Conservation (phyloP, 2,888 invertebrate species). For the Troides oblongomaculatus region DNA sequence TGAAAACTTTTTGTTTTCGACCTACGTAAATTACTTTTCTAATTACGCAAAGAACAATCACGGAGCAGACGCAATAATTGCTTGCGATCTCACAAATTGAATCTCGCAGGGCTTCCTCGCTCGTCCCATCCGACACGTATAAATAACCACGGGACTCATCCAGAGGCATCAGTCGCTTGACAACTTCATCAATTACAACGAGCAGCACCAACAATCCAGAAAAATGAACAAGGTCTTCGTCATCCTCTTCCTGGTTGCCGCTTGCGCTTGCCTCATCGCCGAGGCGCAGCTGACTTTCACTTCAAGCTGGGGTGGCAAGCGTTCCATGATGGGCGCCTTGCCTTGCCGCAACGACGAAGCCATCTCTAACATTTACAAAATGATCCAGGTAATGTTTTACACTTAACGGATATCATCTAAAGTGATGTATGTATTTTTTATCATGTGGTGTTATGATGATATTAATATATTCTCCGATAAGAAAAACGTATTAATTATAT, state of each 20-base stretch:
- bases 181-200: constrained; percentile 9
- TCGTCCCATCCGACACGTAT: constrained; percentile 37
- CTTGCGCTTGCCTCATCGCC: constrained; percentile 49
- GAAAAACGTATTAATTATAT: too few relatives aligned
- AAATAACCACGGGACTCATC: constrained; percentile 35
- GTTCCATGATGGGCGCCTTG: constrained; percentile 49
- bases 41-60: constrained; percentile 23
- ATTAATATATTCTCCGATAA: too few relatives aligned
- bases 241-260: constrained; percentile 46
- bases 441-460: background rate
- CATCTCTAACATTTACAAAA: constrained; percentile 56
- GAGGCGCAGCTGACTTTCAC: constrained; percentile 79
- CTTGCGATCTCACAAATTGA: constrained; percentile 35
- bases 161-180: constrained; percentile 36
- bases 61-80: constrained; percentile 32
- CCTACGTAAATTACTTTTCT: constrained; percentile 23
- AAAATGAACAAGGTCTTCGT: constrained; percentile 53
- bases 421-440: background rate
- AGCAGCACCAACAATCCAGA: background rate
- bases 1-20: constrained; percentile 8
- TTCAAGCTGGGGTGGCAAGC: constrained; percentile 76
- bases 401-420: background rate
- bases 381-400: constrained; percentile 59
- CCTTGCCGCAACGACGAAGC: constrained; percentile 63
- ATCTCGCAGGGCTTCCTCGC: constrained; percentile 47